Percentiles rank a stretch among this genome's conserved stretches.
These are phyloP conservation scores for Gymnoscelis rufifasciata DNA, from an alignment of 2,888 invertebrate species.

Conservation along the genomic window DNA sequence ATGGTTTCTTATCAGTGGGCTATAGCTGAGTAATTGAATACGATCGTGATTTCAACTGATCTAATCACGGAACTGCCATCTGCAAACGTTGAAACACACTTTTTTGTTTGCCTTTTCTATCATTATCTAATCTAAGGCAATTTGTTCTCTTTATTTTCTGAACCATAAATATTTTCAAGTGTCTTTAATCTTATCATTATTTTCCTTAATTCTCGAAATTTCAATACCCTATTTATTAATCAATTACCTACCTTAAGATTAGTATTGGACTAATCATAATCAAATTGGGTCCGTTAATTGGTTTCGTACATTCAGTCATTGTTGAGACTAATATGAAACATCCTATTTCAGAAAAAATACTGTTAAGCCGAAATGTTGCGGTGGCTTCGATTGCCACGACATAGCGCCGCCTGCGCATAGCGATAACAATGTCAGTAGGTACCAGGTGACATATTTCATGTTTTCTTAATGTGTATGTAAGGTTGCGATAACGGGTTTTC, in stretches of 20 bases:
- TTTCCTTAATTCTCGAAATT: neutral
- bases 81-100: constrained; percentile 18
- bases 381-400: constrained; percentile 16
- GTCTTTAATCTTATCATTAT: neutral
- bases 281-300: no score
- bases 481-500: constrained; percentile 12
- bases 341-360: no score
- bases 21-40: constrained; percentile 32
- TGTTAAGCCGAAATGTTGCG: constrained; percentile 13
- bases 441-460: constrained; percentile 3
- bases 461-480: constrained; percentile 7
- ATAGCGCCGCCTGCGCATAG: constrained; percentile 7
- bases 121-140: constrained; percentile 24
- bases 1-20: constrained; percentile 34
- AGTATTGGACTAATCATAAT: no score
- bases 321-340: no score
- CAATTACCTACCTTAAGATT: no score
- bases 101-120: constrained; percentile 20
- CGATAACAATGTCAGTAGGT: constrained; percentile 16
- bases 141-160: constrained; percentile 2
- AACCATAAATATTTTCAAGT: neutral
- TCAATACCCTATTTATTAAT: no score
- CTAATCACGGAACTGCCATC: constrained; percentile 25
- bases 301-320: no score
- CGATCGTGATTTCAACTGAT: constrained; percentile 27